These are phyloP conservation scores for Macrobrachium nipponense DNA, from an alignment of 1,140 invertebrate genomes.

Conservation along the genomic window DNA sequence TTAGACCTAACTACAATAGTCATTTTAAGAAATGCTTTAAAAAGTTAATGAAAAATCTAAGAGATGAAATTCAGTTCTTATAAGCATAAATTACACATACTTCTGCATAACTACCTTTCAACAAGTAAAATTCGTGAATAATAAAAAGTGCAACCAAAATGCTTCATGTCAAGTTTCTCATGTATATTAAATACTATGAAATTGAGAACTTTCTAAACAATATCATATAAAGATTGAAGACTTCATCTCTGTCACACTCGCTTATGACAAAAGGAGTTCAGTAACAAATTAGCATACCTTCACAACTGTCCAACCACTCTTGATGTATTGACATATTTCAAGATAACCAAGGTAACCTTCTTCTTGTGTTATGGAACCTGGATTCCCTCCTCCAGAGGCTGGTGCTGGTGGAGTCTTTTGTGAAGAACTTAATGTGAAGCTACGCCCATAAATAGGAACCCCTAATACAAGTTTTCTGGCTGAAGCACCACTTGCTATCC, in stretches of 20 bases:
- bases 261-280: neutral
- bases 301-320: slow-evolving; percentile 52
- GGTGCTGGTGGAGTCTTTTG: neutral
- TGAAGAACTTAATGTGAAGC: slow-evolving; percentile 66
- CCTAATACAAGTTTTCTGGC: slow-evolving; percentile 68
- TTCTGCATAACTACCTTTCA: too few species aligned
- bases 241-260: too few species aligned
- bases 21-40: too few species aligned
- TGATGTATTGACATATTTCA: slow-evolving; percentile 59
- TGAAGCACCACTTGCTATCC: slow-evolving; percentile 67
- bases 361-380: slow-evolving; percentile 26
- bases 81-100: too few species aligned
- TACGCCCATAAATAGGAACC: slow-evolving; percentile 68
- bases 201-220: neutral
- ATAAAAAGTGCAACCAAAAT: too few species aligned
- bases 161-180: too few species aligned
- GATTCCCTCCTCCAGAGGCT: neutral
- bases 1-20: too few species aligned
- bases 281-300: neutral
- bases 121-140: too few species aligned
- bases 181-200: too few species aligned
- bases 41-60: too few species aligned
- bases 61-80: too few species aligned
- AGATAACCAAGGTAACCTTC: slow-evolving; percentile 54
- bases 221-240: neutral